phyloP scores from a whole-genome alignment of 2,113 vertebrate genomes.

The Peucedramus taeniatus region DNA sequence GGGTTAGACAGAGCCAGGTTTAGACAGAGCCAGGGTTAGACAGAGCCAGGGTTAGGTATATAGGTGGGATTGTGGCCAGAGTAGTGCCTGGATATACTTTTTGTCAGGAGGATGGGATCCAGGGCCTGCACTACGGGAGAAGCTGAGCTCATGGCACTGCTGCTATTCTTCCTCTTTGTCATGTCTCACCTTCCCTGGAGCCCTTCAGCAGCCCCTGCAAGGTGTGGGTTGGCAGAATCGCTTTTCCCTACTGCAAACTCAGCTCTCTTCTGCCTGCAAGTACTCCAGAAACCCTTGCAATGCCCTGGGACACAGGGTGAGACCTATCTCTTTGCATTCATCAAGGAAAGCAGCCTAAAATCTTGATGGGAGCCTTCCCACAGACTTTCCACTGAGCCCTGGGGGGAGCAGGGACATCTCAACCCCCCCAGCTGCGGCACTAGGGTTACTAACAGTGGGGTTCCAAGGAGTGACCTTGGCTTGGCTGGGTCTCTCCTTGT shows the following conservation, averaged over 20 bases:
- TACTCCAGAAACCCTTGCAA: background rate
- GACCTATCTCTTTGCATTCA: background rate
- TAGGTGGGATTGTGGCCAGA: background rate
- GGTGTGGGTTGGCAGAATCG: background rate
- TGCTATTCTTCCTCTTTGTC: background rate
- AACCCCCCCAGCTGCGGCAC: background rate
- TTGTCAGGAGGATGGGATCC: background rate
- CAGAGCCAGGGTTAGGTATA: background rate
- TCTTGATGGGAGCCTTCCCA: background rate
- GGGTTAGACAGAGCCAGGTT: background rate
- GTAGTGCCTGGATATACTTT: background rate
- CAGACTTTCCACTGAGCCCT: background rate
- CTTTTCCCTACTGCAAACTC: background rate
- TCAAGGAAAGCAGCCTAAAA: background rate
- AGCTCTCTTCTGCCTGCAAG: background rate
- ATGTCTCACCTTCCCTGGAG: background rate
- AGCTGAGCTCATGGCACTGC: background rate
- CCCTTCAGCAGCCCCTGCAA: rapidly evolving
- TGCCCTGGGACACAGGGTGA: background rate
- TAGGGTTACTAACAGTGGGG: background rate
- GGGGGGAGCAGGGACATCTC: background rate
- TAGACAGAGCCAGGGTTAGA: background rate
- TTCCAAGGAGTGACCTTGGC: background rate
- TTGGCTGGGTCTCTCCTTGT: background rate
- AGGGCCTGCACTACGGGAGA: rapidly evolving